Evolutionary conservation across 1,140 invertebrate genomes (phyloP), one percentile per base, ranked within the genome.

Genomic region (Megalopta genalis): DNA sequence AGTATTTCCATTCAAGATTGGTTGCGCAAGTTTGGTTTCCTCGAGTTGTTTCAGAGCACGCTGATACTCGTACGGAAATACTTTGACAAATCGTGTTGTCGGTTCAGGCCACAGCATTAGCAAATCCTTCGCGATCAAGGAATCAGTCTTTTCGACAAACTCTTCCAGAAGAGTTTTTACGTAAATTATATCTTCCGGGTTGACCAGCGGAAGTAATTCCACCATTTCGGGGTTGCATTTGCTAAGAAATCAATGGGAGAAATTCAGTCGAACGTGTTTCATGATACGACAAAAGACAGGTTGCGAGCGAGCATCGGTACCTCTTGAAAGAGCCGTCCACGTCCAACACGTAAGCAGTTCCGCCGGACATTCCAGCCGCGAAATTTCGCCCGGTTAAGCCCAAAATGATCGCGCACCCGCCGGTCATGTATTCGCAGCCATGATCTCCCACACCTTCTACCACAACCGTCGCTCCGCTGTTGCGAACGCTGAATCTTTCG

Each of bases 371-470:
- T 86, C 99, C 99, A 75, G 99, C 99, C 57, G 98, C 99, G 94
- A 99, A 99, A 94, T 99, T 99, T 74, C 98, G 94, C 72, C 98
- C 98, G 18, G 98, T 99, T n/a, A 96, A 93, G 9, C 98, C 98
- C 16, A 99, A 94, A 90, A 99, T 97, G 10, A 99, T 93, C 77
- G 97, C 97, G 79, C 94, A 94, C 79, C 98, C 98, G 39, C 98
- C 99, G 59, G 99, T 99, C 99, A 99, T 99, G 91, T 99, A 99
- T 93, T 99, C 99, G 94, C 99, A 99, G 42, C 98, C 99, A 93
- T 99, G 99, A 94, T 99, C 99, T 66, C 99, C 99, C 71, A 99
- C 98, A 74, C 98, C 98, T 94, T 96, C 94, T n/a, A 95, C 95
- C 25, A 99, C 98, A 3, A 98, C 98, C 54, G 95, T 95, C 46